phyloP scores from a whole-genome alignment of 1,140 invertebrate species.

The Pachyrhynchus sulphureomaculatus region DNA sequence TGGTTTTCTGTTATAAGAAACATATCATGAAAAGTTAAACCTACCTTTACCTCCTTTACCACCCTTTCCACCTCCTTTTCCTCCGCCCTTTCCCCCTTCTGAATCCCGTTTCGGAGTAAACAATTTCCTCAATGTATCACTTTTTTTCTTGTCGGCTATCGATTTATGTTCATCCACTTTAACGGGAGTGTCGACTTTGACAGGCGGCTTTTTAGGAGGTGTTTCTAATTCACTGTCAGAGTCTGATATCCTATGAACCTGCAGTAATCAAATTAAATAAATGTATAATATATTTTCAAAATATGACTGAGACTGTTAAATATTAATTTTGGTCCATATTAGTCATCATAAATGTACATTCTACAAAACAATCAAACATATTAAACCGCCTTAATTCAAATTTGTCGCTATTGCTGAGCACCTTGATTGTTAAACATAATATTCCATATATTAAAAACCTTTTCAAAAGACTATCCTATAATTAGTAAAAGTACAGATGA shows the following conservation, averaged over 20 bases:
- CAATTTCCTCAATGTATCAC: conserved; percentile 64
- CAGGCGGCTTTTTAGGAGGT: conserved; percentile 10
- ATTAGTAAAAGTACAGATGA: no score
- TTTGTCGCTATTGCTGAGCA: no score
- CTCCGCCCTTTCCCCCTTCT: conserved; percentile 54
- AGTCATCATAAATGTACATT: no score
- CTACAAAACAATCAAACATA: no score
- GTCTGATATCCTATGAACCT: conserved; percentile 27
- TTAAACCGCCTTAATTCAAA: no score
- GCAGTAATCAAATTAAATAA: background rate
- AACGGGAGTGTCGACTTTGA: conserved; percentile 16
- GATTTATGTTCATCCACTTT: conserved; percentile 57
- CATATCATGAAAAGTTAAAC: no score
- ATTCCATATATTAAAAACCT: no score
- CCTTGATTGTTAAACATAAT: no score
- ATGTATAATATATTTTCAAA: background rate
- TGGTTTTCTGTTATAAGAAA: no score
- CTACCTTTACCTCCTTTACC: conserved; percentile 58
- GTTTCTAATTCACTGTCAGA: conserved; percentile 30
- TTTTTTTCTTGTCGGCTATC: conserved; percentile 71
- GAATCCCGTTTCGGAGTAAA: conserved; percentile 57
- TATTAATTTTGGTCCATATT: no score
- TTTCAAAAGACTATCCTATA: no score
- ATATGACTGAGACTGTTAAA: background rate
- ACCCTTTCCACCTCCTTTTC: conserved; percentile 59